Evolutionary conservation across 2,113 vertebrate species (phyloP), one percentile per base, ranked within the genome.

Genomic region (Oreamnos americanus): DNA sequence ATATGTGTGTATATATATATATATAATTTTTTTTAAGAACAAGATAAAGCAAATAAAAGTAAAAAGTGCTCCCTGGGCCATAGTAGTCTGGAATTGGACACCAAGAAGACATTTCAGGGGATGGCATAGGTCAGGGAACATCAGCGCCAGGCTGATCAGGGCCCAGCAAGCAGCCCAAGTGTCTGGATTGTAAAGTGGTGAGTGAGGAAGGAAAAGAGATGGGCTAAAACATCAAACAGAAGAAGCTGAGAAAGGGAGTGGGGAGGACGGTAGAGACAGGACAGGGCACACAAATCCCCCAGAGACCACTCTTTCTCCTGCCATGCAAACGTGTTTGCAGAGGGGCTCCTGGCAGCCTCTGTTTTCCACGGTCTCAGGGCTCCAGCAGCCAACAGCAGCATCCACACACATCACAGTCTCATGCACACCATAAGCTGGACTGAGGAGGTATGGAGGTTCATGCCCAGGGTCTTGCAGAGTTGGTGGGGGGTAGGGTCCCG

Each of bases 281-380:
- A 55, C 19, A 1, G 26, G 30, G 49, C 49, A 23, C 1, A 1
- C 15, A 16, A 11, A 2, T n/a, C 12, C 21, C 76, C 39, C 5
- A 0, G 45, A 87, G 28, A 36, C 9, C n/a, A 39, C 51, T 47
- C 74, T 53, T 53, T 51, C 26, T 79, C 84, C 60, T 47, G 33
- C 64, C 43, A 21, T 11, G 26, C 13, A 39, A 30, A 33, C 2
- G 28, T 7, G 2, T 21, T 30, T 28, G 39, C 45, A 47, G 21
- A 45, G 39, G 36, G 14, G 11, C 49, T 26, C 55, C 74, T 60
- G 16, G 30, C 43, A 60, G 8, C 28, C 53, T 91, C 45, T 30
- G 60, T 36, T n/a, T 12, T 21, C 79, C 49, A 7, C 7, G 4
- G 3, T 51, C n/a, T 57, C 81, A 26, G 36, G 51, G 33, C 53